Conservation (phyloP, 2,113 vertebrate genomes). For the Rattus rattus region DNA sequence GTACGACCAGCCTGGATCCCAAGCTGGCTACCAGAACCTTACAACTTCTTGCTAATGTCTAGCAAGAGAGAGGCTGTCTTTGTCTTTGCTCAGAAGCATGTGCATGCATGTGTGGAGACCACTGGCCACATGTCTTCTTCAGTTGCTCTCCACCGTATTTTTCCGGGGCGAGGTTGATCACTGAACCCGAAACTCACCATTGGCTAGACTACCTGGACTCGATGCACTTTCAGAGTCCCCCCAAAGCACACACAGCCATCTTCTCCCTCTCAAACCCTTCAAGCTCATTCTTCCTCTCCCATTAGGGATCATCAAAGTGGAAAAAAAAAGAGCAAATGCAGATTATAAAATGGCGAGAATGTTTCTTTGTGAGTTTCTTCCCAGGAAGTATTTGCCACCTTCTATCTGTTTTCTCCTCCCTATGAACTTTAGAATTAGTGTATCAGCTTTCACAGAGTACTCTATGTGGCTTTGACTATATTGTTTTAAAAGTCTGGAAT, state of each 20-base stretch:
- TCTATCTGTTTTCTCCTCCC: conserved; percentile 54
- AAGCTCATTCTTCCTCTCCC: background rate
- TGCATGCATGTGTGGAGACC: background rate
- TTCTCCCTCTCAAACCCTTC: background rate
- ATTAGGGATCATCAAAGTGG: background rate
- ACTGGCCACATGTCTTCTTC: background rate
- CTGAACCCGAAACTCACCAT: background rate
- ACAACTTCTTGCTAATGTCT: background rate
- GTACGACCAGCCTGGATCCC: background rate
- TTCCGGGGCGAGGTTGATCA: background rate
- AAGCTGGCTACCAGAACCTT: background rate
- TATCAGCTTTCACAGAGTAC: conserved; percentile 37
- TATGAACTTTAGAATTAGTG: conserved; percentile 44
- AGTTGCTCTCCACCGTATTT: background rate
- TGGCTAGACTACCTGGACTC: background rate
- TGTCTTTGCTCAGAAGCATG: background rate
- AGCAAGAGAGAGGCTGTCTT: background rate
- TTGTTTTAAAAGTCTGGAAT: conserved; percentile 65
- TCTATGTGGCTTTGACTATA: background rate
- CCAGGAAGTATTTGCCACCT: conserved; percentile 39
- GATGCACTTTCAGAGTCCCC: background rate
- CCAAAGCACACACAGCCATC: background rate
- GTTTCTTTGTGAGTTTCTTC: background rate
- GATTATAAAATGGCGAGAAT: background rate
- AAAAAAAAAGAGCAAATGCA: background rate